Conservation (phyloP, 2,888 invertebrate genomes). For the Creontiades dilutus region DNA sequence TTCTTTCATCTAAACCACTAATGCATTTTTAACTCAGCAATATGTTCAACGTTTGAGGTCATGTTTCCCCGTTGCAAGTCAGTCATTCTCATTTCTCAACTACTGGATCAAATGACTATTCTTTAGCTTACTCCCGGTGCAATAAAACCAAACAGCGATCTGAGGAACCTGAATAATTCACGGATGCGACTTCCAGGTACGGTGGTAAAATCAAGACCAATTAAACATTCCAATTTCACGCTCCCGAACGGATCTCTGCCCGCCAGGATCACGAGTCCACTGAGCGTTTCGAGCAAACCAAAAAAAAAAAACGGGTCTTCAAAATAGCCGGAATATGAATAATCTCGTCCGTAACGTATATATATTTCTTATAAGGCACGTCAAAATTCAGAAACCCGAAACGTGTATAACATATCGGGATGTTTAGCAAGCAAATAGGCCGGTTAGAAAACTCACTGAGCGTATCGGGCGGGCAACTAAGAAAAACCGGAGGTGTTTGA, state of each 20-base stretch:
- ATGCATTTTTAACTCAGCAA: too few relatives aligned
- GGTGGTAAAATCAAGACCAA: neutral
- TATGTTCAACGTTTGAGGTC: too few relatives aligned
- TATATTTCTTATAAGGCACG: neutral
- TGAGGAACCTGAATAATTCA: too few relatives aligned
- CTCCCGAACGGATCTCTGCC: neutral
- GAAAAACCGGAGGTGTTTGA: neutral
- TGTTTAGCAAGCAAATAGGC: neutral
- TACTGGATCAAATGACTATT: too few relatives aligned
- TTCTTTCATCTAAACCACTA: too few relatives aligned
- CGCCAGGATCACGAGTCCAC: neutral
- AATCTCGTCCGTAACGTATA: neutral
- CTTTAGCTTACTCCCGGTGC: too few relatives aligned
- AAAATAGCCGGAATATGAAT: neutral
- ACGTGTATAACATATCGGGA: constrained; percentile 1
- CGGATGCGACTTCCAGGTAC: too few relatives aligned
- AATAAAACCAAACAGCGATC: too few relatives aligned
- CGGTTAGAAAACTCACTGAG: constrained; percentile 8
- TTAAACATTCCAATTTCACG: neutral
- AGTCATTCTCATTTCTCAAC: too few relatives aligned
- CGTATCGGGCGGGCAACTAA: neutral
- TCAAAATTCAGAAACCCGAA: constrained; percentile 31
- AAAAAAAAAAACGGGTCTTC: neutral
- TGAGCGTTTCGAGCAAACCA: neutral
- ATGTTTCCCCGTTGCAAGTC: too few relatives aligned